Conservation (phyloP, 2,113 vertebrate species). For the Echinops telfairi region DNA sequence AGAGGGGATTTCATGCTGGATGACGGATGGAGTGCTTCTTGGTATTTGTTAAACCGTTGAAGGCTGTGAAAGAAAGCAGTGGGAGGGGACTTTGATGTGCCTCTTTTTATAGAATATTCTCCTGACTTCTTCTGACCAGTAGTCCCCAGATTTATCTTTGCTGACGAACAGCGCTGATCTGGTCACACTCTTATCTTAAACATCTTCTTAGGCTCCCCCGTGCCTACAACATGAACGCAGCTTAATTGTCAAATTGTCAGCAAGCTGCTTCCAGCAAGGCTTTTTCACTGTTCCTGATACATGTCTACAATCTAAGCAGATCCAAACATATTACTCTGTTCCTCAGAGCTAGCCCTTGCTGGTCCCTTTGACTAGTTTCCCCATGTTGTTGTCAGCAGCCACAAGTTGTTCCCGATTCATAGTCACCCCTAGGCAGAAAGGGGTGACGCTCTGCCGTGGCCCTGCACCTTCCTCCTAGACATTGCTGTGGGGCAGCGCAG, state of each 20-base stretch:
- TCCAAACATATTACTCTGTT: slow-evolving; percentile 8
- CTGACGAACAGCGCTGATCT: background rate
- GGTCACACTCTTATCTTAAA: background rate
- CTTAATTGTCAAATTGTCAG: slow-evolving; percentile 20
- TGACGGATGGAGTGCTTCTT: background rate
- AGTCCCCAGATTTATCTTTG: background rate
- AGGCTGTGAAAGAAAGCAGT: slow-evolving; percentile 1
- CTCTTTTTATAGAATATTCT: background rate
- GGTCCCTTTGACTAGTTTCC: background rate
- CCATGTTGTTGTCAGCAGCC: no score
- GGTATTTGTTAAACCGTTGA: background rate
- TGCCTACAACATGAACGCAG: slow-evolving; percentile 39
- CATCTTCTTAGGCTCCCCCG: background rate
- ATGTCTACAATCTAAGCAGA: background rate
- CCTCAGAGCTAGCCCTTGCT: background rate
- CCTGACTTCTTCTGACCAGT: background rate
- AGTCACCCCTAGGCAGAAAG: no score
- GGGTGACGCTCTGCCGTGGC: no score
- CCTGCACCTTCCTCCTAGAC: no score
- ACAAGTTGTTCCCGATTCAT: no score
- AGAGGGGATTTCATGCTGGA: background rate
- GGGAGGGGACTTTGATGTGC: background rate
- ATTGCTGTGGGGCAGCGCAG: no score
- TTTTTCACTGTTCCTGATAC: background rate
- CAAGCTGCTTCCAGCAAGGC: background rate